Evolutionary conservation across 2,888 invertebrate genomes (phyloP).

Genomic region (Melanophora roralis): DNA sequence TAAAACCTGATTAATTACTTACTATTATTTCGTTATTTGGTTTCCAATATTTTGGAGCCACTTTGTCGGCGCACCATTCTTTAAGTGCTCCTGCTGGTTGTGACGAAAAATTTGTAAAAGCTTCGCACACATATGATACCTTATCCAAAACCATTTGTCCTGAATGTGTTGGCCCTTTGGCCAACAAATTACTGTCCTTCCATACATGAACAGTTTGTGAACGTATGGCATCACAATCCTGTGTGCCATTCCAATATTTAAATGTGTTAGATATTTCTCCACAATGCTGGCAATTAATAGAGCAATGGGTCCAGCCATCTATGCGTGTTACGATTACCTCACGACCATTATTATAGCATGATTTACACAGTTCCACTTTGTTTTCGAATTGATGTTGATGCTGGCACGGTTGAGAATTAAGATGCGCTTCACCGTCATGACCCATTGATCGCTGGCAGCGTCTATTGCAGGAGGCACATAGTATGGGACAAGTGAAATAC

Average conservation of each 20-base stretch:
- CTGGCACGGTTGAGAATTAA: conserved; percentile 76
- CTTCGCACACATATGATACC: conserved; percentile 81
- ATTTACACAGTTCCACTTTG: conserved; percentile 82
- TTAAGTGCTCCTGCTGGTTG: conserved; percentile 84
- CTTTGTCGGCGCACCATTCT: conserved; percentile 85
- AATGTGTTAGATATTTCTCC: conserved; percentile 81
- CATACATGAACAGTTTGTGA: conserved; percentile 84
- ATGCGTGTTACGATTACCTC: conserved; percentile 71
- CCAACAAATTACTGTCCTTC: conserved; percentile 79
- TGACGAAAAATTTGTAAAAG: conserved; percentile 82
- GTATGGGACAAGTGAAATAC: conserved; percentile 86
- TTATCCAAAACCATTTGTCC: conserved; percentile 83
- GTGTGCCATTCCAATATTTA: conserved; percentile 89
- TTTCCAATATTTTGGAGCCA: conserved; percentile 87
- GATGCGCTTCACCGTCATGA: conserved; percentile 82
- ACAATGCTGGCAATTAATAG: conserved; percentile 85
- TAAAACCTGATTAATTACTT: conserved; percentile 68
- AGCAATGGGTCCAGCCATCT: conserved; percentile 83
- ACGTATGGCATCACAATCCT: conserved; percentile 81
- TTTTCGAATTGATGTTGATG: conserved; percentile 88
- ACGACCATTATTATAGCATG: conserved; percentile 80
- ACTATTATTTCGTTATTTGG: conserved; percentile 86
- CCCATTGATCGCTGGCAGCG: conserved; percentile 83
- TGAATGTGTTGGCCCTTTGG: conserved; percentile 79
- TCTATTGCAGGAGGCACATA: conserved; percentile 83